Evolutionary conservation across 2,888 invertebrate species (phyloP).

Genomic region (Hydropsyche betteni): DNA sequence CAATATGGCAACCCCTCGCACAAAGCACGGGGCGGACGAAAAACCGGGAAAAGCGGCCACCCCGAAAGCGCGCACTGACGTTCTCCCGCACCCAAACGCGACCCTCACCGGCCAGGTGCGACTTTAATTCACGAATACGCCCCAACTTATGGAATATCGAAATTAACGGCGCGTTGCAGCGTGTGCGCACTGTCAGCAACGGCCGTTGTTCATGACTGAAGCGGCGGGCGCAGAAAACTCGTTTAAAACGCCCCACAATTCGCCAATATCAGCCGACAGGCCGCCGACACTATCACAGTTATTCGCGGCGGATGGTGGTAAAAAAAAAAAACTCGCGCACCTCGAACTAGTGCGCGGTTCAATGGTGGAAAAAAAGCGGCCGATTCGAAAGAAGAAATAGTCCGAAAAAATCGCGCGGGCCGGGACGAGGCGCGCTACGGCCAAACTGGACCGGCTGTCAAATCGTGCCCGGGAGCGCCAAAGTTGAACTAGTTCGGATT

Average conservation of each 20-base stretch:
- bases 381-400: background rate
- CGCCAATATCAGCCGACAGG: constrained; percentile 28
- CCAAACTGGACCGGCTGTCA: too few relatives aligned
- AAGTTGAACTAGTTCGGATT: too few relatives aligned
- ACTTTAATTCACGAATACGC: too few relatives aligned
- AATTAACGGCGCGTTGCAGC: background rate
- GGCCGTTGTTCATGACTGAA: constrained; percentile 30
- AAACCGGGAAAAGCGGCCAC: too few relatives aligned
- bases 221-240: constrained; percentile 4
- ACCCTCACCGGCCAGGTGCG: too few relatives aligned
- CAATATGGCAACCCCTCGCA: too few relatives aligned
- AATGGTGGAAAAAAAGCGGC: background rate
- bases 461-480: too few relatives aligned
- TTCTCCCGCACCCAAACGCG: too few relatives aligned
- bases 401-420: background rate
- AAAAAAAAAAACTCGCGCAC: constrained; percentile 14
- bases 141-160: background rate
- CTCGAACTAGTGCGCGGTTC: background rate
- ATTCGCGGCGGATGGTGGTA: constrained; percentile 56
- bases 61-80: too few relatives aligned
- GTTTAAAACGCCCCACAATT: constrained; percentile 31
- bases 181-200: constrained; percentile 1
- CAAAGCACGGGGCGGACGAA: too few relatives aligned
- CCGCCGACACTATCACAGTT: constrained; percentile 52
- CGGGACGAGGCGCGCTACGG: too few relatives aligned